Evolutionary conservation across 2,797 vertebrate genomes (phyloP), one percentile per base, ranked within the genome.

Genomic region (Muscicapa striata): DNA sequence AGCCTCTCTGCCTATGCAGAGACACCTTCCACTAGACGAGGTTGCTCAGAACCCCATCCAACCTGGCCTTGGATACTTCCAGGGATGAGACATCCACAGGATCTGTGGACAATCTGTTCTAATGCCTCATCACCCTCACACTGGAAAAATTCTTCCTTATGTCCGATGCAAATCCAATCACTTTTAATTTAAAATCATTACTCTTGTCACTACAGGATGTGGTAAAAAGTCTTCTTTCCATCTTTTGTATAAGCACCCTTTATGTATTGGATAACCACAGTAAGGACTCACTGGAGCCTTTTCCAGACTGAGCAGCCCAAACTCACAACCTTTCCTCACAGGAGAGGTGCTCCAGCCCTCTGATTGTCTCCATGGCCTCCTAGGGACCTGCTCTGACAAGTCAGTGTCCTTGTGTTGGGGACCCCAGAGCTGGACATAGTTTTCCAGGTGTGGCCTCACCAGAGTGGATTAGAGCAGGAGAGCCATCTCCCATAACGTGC

Each of bases 351-450:
- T 74, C 22, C 64, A 49, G 4, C 22, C 20, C 20, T 48, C 52
- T n/a, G 18, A 68, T 16, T 2, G 3, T 80, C 2, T n/a, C 45
- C 0, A 0, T n/a, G 46, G 19, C 29, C 20, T 72, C 11, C 30
- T 70, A 40, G 70, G n/a, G 54, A 63, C 41, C 20, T 0, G 0
- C 17, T 73, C 13, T 2, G 6, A 6, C 7, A 64, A 10, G 8
- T 22, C 15, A 0, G 1, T 36, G 24, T 40, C 34, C 1, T 75
- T n/a, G 1, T 38, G 3, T 1, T 81, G 66, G 6, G 10, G 15
- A 7, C 13, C 3, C 45, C 19, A 58, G 52, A 51, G 45, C 40
- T 78, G 45, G 24, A 38, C 0, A 5, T 0, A 1, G 22, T 11
- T 27, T 58, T 74, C 1, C 61, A 32, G 41, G 18, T 21, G 15